These are phyloP conservation scores for Campopleginae sp. DNA, from an alignment of 2,888 invertebrate genomes.

Conservation along the genomic window DNA sequence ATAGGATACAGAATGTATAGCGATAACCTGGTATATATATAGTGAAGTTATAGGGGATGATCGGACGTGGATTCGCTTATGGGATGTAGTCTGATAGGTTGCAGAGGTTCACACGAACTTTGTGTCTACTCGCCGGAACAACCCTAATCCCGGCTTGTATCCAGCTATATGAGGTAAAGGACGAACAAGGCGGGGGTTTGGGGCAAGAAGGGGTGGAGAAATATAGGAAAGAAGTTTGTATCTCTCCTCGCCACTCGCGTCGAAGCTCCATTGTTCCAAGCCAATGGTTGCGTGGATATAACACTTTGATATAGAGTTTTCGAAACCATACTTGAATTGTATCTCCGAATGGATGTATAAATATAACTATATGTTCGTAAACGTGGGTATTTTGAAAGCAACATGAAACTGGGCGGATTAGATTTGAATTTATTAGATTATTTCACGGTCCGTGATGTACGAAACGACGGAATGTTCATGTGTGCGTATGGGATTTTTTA, in stretches of 20 bases:
- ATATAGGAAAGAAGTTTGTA: slow-evolving; percentile 52
- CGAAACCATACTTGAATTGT: slow-evolving; percentile 34
- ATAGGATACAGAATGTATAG: slow-evolving; percentile 29
- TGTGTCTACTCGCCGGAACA: slow-evolving; percentile 61
- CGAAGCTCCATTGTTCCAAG: slow-evolving; percentile 63
- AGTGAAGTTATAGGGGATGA: slow-evolving; percentile 52
- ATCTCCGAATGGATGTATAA: slow-evolving; percentile 9
- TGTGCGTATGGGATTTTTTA: neutral
- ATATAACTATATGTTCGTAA: neutral
- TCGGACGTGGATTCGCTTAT: slow-evolving; percentile 48
- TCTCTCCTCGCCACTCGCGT: slow-evolving; percentile 58
- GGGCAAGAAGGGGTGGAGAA: neutral
- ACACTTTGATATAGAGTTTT: slow-evolving; percentile 27
- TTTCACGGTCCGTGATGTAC: slow-evolving; percentile 36
- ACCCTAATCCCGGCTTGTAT: slow-evolving; percentile 64
- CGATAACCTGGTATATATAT: slow-evolving; percentile 8
- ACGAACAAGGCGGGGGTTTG: slow-evolving; percentile 14
- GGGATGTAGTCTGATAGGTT: slow-evolving; percentile 51
- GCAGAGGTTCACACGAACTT: slow-evolving; percentile 59
- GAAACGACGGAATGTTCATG: slow-evolving; percentile 10
- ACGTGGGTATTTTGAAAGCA: slow-evolving; percentile 14
- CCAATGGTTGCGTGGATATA: slow-evolving; percentile 55
- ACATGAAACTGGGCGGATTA: slow-evolving; percentile 17
- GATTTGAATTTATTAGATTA: slow-evolving; percentile 46
- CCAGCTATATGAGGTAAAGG: slow-evolving; percentile 41